Evolutionary conservation across 35 echinoderm and acorn worm species (phyloP).

Genomic region (Hemicentrotus pulcherrimus): DNA sequence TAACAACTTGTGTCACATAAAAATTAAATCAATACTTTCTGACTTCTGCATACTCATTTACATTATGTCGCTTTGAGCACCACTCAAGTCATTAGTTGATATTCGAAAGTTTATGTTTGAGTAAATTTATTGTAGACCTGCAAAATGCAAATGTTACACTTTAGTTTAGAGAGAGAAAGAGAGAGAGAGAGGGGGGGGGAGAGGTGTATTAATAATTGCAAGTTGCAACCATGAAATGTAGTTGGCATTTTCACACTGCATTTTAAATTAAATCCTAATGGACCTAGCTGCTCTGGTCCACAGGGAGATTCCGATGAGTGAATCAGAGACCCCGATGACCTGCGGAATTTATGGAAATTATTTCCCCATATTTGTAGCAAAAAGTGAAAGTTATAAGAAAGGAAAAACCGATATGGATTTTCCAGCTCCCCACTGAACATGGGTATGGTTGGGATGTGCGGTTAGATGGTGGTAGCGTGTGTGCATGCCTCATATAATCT

Average conservation of each 20-base stretch:
- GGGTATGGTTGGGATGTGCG: not conserved
- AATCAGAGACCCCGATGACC: constrained; percentile 27
- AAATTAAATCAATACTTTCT: too few relatives aligned
- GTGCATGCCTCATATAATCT: too few relatives aligned
- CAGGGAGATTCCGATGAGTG: constrained; percentile 23
- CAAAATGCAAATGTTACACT: too few relatives aligned
- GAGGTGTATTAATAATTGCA: not conserved
- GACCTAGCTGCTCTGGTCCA: not conserved
- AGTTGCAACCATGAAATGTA: not conserved
- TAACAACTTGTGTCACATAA: too few relatives aligned
- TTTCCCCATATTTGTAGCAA: not conserved
- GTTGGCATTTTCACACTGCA: constrained; percentile 23
- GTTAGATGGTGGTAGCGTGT: not conserved
- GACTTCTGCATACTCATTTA: too few relatives aligned
- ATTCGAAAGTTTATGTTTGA: too few relatives aligned
- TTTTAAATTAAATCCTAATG: constrained; percentile 17
- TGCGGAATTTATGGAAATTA: not conserved
- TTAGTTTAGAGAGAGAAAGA: not conserved
- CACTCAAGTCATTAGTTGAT: too few relatives aligned
- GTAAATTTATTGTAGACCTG: too few relatives aligned
- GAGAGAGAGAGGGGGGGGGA: not conserved
- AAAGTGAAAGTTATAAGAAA: not conserved
- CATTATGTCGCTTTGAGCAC: too few relatives aligned
- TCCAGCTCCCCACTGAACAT: not conserved
- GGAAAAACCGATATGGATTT: not conserved